Evolutionary conservation across 2,888 invertebrate species (phyloP), one percentile per base, ranked within the genome.

Genomic region (Artemia sinica): DNA sequence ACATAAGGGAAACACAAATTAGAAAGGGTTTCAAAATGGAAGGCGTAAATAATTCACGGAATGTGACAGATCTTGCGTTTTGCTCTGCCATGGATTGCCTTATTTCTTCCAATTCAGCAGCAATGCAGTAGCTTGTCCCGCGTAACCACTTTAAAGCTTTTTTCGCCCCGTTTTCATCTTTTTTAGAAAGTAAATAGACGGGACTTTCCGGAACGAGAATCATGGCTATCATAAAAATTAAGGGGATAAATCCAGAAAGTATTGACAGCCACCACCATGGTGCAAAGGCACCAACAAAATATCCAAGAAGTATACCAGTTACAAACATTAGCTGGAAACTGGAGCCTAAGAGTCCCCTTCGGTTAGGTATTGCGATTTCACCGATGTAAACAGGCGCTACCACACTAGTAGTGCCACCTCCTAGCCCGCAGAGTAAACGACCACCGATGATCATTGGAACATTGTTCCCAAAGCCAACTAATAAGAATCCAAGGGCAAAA

Each of bases 321-420:
- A 88, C 88, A 70, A 93, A 81, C 84, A 89, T 86, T 50, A 95
- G 78, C 76, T 94, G 94, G 76, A 91, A 91, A 75, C 86, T 90
- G 67, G 89, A 88, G 6, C 92, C 93, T 0, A 94, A 79, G 0
- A 85, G 84, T 1, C 94, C 94, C 70, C 94, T 82, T 73, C 91
- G 85, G 49, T 86, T 84, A 73, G 86, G 88, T 73, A 91, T 86
- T 0, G 91, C 85, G 66, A 91, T 90, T 80, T 95, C 95, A 65
- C 70, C 86, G 8, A 86, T 87, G 76, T 90, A 91, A 72, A 91
- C 83, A 0, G 93, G 92, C 0, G 87, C 88, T 0, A 88, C 86
- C 18, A 90, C 85, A 74, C 89, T 90, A 75, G 87, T 87, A 1
- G 89, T 87, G 41, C 91, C 91, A 49, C 85, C 85, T 18, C 87